Base-by-base conservation (phyloP, 2,797 vertebrate genomes). In the Coendou prehensilis region DNA sequence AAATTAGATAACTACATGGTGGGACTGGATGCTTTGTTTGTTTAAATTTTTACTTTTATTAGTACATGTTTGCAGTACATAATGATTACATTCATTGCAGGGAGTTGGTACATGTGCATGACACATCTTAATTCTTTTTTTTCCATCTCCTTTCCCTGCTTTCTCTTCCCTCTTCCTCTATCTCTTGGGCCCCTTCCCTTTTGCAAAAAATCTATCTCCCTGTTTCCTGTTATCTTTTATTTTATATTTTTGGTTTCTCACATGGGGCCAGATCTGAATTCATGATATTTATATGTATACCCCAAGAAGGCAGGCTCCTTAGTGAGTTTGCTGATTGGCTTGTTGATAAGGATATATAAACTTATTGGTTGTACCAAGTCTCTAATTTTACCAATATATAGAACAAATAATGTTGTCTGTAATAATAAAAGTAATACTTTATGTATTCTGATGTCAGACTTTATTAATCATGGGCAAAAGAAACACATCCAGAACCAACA, bases 1-100 rank as follows among this genome's bases (percentile, higher is more conserved):
- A 96, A 85, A 90, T 75, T 90, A 92, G 67, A 69, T 92, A 33
- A 81, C n/a, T 78, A 28, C 57, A 56, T 87, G 30, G 23, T 33
- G 45, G 26, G 13, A 73, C 69, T 73, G 10, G 20, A 73, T 73
- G 0, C 14, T 71, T 41, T 71, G 9, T 10, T 67, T 67, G 64
- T 75, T 75, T 75, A 47, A 75, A 28, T 75, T 75, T 47, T 75
- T 28, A 75, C 13, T 75, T 75, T 75, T 75, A 47, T 47, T 47
- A 28, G 41, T 47, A 73, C 37, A 45, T 45, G 13, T 47, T 28
- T 75, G 23, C 23, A 75, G 26, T 75, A 13, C 11, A 15, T 75
- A 75, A 75, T 75, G 71, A 47, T 75, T 45, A 47, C 6, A 47
- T 47, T 47, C 41, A 75, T 47, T 47, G 45, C 45, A 47, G 45